A percentile compares a stretch with the other conserved stretches of the same genome.
Evolutionary conservation across 2,113 vertebrate species (phyloP).

Genomic region (Python bivittatus): DNA sequence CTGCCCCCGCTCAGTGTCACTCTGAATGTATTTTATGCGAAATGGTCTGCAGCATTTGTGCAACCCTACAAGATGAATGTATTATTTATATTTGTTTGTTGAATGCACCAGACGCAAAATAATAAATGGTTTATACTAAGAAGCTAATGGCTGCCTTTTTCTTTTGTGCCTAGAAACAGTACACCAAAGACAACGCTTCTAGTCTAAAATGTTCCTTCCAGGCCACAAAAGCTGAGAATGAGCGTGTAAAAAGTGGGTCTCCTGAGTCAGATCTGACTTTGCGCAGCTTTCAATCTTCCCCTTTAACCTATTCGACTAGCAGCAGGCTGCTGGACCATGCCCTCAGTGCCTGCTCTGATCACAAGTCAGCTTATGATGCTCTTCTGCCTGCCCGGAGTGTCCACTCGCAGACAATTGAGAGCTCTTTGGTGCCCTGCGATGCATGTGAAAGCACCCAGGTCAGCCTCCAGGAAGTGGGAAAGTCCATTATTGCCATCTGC

Average conservation of each 20-base stretch:
- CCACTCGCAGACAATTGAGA: constrained; percentile 72
- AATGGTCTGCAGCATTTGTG: background rate
- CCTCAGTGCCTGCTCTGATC: fast-evolving
- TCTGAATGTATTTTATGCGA: background rate
- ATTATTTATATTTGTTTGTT: background rate
- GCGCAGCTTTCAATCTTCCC: background rate
- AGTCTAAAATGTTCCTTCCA: background rate
- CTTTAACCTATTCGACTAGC: background rate
- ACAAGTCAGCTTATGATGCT: background rate
- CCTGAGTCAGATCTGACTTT: background rate
- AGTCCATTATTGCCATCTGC: constrained; percentile 77
- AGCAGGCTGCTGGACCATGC: background rate
- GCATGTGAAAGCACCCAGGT: constrained; percentile 76
- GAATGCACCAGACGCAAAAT: background rate
- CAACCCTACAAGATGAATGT: too few species aligned
- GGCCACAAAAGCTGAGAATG: background rate
- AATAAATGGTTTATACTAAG: background rate
- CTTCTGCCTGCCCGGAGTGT: constrained; percentile 44
- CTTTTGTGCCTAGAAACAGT: constrained; percentile 48
- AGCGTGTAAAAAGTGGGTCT: fast-evolving
- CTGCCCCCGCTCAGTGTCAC: background rate
- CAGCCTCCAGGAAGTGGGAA: constrained; percentile 75
- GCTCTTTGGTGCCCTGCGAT: constrained; percentile 74
- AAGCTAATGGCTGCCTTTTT: constrained; percentile 14
- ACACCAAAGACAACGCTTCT: constrained; percentile 30